Evolutionary conservation across 2,797 vertebrate genomes (phyloP).

Genomic region (Fistularia commersonii): DNA sequence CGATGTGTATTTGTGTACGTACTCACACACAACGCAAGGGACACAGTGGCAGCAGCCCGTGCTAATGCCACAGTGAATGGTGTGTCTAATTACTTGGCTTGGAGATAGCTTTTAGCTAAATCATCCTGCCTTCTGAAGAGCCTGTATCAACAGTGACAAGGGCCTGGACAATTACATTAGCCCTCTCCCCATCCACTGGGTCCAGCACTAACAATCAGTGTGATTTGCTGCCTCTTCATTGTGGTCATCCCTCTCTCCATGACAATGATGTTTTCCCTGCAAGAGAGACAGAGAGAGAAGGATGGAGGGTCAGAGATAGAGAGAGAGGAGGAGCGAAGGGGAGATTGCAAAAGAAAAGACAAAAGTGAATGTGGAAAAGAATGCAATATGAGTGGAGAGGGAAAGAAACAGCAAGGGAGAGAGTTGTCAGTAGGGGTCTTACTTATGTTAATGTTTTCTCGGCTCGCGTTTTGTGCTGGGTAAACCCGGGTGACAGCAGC

Average conservation of each 20-base stretch:
- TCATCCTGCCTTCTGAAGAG: conserved; percentile 81
- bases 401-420: conserved; percentile 33
- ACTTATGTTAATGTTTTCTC: conserved; percentile 78
- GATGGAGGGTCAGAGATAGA: conserved; percentile 33
- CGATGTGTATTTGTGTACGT: conserved; percentile 38
- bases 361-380: conserved; percentile 34
- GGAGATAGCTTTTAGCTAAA: conserved; percentile 86
- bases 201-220: conserved; percentile 73
- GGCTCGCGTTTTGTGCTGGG: conserved; percentile 44
- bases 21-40: conserved; percentile 36
- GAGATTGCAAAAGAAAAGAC: conserved; percentile 30
- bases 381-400: conserved; percentile 42
- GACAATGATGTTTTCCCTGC: conserved; percentile 74
- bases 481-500: conserved; percentile 51
- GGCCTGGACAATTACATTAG: conserved; percentile 81
- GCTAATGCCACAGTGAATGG: conserved; percentile 78
- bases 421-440: conserved; percentile 65
- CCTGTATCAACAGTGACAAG: conserved; percentile 82
- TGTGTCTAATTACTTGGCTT: conserved; percentile 82
- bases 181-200: conserved; percentile 70
- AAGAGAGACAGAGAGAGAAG: conserved; percentile 38
- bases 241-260: conserved; percentile 71
- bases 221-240: conserved; percentile 76
- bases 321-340: conserved; percentile 26
- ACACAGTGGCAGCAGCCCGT: conserved; percentile 58